phyloP scores from a whole-genome alignment of 2,113 vertebrate species.

The Crotophaga sulcirostris region DNA sequence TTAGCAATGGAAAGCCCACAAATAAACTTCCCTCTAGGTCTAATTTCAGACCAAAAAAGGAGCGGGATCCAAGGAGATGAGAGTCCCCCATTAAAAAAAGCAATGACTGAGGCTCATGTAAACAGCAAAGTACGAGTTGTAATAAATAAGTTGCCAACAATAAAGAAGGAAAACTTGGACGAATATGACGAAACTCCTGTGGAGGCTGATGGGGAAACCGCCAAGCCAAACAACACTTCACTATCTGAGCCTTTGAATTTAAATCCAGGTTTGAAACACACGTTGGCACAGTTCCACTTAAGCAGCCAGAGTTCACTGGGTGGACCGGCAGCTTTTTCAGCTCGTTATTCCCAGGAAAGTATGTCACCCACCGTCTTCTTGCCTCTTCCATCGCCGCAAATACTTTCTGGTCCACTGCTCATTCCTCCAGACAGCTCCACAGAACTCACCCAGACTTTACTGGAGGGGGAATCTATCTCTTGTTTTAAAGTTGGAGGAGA shows the following conservation, averaged over 20 bases:
- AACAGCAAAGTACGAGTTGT: conserved; percentile 80
- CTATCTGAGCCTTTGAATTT: conserved; percentile 87
- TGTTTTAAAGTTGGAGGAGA: conserved; percentile 97
- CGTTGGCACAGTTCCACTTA: conserved; percentile 94
- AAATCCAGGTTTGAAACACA: conserved; percentile 96
- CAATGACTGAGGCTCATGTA: conserved; percentile 87
- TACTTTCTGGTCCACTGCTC: conserved; percentile 91
- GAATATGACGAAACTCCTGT: conserved; percentile 77
- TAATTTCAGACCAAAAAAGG: conserved; percentile 78
- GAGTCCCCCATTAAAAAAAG: conserved; percentile 89
- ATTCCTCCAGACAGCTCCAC: conserved; percentile 97
- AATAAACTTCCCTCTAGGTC: conserved; percentile 75
- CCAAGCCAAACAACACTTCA: conserved; percentile 71
- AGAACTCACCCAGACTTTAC: conserved; percentile 90
- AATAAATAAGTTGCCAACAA: conserved; percentile 79
- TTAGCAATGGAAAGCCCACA: conserved; percentile 86
- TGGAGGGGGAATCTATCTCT: conserved; percentile 96
- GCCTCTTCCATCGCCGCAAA: conserved; percentile 88
- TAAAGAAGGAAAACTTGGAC: conserved; percentile 89
- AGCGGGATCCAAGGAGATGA: conserved; percentile 79
- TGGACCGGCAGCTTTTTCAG: conserved; percentile 95
- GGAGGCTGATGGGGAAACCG: conserved; percentile 65
- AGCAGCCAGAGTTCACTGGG: conserved; percentile 97
- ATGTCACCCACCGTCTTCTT: conserved; percentile 84
- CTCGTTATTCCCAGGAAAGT: conserved; percentile 88